Conservation (phyloP, 2,113 vertebrate species). For the Vombatus ursinus region DNA sequence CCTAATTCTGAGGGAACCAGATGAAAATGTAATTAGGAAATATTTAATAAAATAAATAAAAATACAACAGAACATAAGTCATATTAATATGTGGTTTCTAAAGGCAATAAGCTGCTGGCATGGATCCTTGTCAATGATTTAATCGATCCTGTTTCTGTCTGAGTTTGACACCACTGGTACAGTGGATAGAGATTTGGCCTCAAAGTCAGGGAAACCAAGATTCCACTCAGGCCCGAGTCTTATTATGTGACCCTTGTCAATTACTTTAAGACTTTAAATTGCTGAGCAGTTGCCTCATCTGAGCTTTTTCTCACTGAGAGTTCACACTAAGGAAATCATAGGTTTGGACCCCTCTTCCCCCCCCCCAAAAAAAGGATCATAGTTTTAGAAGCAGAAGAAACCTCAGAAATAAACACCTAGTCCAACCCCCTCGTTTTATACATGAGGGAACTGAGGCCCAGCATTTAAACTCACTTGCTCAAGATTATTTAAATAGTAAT, state of each 20-base stretch:
- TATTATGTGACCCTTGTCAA: background rate
- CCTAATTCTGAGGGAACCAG: background rate
- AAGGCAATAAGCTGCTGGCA: background rate
- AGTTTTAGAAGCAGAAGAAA: background rate
- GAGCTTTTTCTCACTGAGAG: background rate
- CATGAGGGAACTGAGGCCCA: background rate
- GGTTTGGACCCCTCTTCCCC: background rate
- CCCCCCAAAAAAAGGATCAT: background rate
- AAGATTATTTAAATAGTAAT: background rate
- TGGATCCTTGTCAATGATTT: background rate
- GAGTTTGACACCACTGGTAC: background rate
- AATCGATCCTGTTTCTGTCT: too few species aligned
- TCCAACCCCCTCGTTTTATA: background rate
- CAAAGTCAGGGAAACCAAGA: background rate
- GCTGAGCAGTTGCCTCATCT: background rate
- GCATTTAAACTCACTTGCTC: background rate
- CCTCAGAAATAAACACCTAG: background rate
- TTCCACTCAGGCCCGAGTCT: background rate
- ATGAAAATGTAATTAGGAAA: background rate
- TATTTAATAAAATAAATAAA: background rate
- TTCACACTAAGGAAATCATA: background rate
- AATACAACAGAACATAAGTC: background rate
- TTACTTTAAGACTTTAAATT: background rate
- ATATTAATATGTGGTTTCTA: background rate
- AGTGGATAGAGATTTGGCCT: background rate